These are phyloP conservation scores for Listronotus oregonensis DNA, from an alignment of 1,140 invertebrate genomes.

Conservation along the genomic window DNA sequence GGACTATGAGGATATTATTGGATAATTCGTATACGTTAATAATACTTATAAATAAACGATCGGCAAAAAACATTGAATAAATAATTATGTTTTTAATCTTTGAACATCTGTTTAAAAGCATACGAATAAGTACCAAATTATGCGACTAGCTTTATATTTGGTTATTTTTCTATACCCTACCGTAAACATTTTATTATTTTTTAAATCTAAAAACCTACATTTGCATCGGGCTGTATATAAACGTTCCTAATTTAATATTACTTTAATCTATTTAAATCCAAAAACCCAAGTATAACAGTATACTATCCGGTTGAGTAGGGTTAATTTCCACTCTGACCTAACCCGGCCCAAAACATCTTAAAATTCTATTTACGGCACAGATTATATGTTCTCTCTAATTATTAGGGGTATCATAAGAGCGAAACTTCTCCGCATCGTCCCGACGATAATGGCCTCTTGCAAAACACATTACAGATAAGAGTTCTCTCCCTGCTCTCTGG, in stretches of 20 bases:
- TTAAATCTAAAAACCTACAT: too few species aligned
- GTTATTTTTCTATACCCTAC: too few species aligned
- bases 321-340: conserved; percentile 19
- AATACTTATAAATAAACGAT: too few species aligned
- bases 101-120: too few species aligned
- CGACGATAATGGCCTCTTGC: conserved; percentile 19
- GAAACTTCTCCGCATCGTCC: conserved; percentile 9
- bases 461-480: conserved; percentile 26
- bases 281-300: not conserved
- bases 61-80: too few species aligned
- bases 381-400: conserved; percentile 29
- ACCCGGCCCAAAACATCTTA: conserved; percentile 13
- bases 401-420: conserved; percentile 17
- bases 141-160: too few species aligned
- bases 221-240: too few species aligned
- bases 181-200: too few species aligned
- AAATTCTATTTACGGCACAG: conserved; percentile 35
- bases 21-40: too few species aligned
- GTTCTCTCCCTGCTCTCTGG: conserved; percentile 4
- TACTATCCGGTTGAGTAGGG: conserved; percentile 10
- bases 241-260: not conserved
- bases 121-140: too few species aligned
- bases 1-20: too few species aligned
- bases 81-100: too few species aligned
- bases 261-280: conserved; percentile 15